phyloP scores from a whole-genome alignment of 2,888 invertebrate genomes.

The Parnassius orleans region DNA sequence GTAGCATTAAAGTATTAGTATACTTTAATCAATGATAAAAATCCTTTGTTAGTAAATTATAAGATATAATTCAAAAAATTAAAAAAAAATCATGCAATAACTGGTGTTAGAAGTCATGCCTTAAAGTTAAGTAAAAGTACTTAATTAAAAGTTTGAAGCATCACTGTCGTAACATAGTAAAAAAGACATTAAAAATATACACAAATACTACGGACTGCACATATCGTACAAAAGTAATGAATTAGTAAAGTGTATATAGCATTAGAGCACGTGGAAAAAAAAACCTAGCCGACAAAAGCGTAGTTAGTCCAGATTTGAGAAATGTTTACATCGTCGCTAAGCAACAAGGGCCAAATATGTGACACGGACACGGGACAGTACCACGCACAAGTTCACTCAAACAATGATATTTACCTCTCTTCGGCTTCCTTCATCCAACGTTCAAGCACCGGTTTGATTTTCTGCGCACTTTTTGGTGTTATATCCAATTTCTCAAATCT shows the following conservation, averaged over 20 bases:
- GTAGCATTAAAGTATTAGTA: too few relatives aligned
- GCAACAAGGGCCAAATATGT: conserved; percentile 75
- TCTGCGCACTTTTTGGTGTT: conserved; percentile 99
- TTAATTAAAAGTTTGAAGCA: conserved; percentile 9
- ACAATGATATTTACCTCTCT: conserved; percentile 88
- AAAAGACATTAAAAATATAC: conserved; percentile 20
- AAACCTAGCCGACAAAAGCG: conserved; percentile 68
- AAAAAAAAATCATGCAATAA: not conserved
- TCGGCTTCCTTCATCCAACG: conserved; percentile 99
- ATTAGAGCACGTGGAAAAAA: conserved; percentile 39
- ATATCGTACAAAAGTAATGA: too few relatives aligned
- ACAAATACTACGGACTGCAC: conserved; percentile 21
- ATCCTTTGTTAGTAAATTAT: too few relatives aligned
- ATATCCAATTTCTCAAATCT: conserved; percentile 99
- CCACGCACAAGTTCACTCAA: conserved; percentile 74
- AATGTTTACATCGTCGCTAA: conserved; percentile 74
- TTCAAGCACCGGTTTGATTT: conserved; percentile 99
- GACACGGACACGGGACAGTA: conserved; percentile 70
- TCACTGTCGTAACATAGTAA: conserved; percentile 2
- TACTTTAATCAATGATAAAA: too few relatives aligned
- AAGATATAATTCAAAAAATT: too few relatives aligned
- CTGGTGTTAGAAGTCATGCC: conserved; percentile 6
- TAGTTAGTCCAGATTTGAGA: conserved; percentile 81
- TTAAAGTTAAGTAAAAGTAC: not conserved
- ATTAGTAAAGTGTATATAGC: conserved; percentile 19